Base-by-base conservation (phyloP, 2,113 vertebrate species). In the Spermophilus dauricus region DNA sequence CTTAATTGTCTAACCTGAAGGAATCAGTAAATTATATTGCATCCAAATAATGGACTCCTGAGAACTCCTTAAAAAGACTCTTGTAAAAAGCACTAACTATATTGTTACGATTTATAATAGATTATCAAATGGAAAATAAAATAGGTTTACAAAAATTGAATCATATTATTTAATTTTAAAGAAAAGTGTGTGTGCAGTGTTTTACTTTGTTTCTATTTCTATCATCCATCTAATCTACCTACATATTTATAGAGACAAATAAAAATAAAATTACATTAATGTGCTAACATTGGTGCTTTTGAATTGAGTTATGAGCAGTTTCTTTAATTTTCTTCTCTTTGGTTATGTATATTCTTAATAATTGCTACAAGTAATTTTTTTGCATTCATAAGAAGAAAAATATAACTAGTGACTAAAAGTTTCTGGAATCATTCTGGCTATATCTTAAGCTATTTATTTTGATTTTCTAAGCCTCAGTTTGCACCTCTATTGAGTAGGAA, bases 201-300 rank as follows among this genome's bases (percentile, higher is more conserved):
- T 87, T 87, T 87, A 75, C 11, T 76, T 93, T 69, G 10, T 84
- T 37, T 88, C 32, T 86, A 63, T 85, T 9, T 56, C 45, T 90
- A 17, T n/a, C 37, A 94, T 37, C 11, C 24, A 72, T 39, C 26
- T 16, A 45, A 48, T 34, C 53, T 61, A 70, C 13, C 7, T 81
- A 67, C 34, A 8, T 81, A 85, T 70, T 4, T 87, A 51, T 61
- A 30, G 32, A 88, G 34, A 84, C 14, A 88, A 42, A 73, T 20
- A 92, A 93, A 77, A n/a, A 20, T 93, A 94, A 91, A 96, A 96
- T 45, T 65, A 86, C 2, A 17, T 10, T 72, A 93, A 73, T 70
- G 48, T 89, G 11, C 3, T 56, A 86, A 89, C 8, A 92, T 48
- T 39, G 39, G 14, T 61, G 81, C 58, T 72, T 85, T 87, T 87